Percentiles rank a stretch among this genome's conserved stretches.
phyloP scores from a whole-genome alignment of 2,113 vertebrate species.

The Melospiza georgiana region DNA sequence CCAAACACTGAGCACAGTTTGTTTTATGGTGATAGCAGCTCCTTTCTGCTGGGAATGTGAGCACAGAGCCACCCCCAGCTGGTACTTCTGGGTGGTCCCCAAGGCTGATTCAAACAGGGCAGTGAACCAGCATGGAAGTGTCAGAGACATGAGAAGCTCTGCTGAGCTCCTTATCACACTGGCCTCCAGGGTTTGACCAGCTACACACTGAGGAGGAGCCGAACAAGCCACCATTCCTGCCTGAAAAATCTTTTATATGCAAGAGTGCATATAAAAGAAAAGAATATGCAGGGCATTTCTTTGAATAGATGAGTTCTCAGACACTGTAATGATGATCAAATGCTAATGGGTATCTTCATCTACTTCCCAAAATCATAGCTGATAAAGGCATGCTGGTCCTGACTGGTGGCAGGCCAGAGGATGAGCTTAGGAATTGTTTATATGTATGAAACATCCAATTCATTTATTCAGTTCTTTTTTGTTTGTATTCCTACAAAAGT shows the following conservation, averaged over 20 bases:
- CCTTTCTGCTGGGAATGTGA: constrained; percentile 23
- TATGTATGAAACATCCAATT: background rate
- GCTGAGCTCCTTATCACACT: constrained; percentile 22
- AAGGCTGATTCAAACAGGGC: constrained; percentile 47
- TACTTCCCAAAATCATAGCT: background rate
- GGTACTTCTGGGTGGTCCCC: constrained; percentile 60
- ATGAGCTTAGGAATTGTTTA: background rate
- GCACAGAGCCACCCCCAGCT: constrained; percentile 47
- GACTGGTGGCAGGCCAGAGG: background rate
- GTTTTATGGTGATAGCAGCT: constrained; percentile 48
- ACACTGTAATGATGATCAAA: background rate
- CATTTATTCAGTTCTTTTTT: background rate
- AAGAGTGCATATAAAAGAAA: background rate
- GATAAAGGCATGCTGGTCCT: background rate
- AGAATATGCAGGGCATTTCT: background rate
- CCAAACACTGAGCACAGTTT: constrained; percentile 37
- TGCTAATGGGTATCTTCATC: background rate
- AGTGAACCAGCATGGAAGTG: constrained; percentile 38
- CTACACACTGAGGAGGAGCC: background rate
- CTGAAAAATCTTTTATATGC: background rate
- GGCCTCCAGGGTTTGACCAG: constrained; percentile 11
- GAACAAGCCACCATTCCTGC: background rate
- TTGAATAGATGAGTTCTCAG: background rate
- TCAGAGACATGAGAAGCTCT: constrained; percentile 48
- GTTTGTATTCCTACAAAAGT: background rate